These are phyloP conservation scores for Equus przewalskii DNA, from an alignment of 2,113 vertebrate species.

Conservation along the genomic window DNA sequence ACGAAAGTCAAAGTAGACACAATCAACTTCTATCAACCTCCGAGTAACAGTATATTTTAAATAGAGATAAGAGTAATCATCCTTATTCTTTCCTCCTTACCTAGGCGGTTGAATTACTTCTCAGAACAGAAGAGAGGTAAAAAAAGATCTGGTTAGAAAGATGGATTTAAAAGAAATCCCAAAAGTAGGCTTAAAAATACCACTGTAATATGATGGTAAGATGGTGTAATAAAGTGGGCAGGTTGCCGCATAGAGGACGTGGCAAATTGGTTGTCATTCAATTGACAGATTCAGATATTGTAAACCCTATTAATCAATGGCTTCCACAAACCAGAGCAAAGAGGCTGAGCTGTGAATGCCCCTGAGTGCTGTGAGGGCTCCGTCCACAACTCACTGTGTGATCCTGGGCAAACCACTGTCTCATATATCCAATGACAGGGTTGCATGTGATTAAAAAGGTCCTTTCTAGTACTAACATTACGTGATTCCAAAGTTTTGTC, in stretches of 20 bases:
- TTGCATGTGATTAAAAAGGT: background rate
- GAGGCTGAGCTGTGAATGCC: background rate
- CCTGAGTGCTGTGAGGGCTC: background rate
- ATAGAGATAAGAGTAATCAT: background rate
- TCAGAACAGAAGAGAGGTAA: background rate
- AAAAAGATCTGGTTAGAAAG: background rate
- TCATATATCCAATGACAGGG: background rate
- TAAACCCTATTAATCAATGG: background rate
- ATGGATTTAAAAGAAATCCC: background rate
- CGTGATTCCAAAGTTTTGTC: background rate
- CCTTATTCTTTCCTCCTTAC: background rate
- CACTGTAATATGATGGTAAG: background rate
- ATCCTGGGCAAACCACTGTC: background rate
- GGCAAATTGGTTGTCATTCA: background rate
- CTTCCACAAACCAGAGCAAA: background rate
- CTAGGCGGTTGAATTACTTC: slow-evolving; percentile 5
- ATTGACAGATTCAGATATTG: background rate
- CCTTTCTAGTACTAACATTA: background rate
- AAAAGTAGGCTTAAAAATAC: background rate
- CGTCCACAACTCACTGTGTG: background rate
- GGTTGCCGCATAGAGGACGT: background rate
- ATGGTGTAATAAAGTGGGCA: background rate
- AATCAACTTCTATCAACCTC: background rate
- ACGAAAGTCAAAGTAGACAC: background rate
- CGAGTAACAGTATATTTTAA: background rate